Evolutionary conservation across 2,797 vertebrate genomes (phyloP).

Genomic region (Ambastaia sidthimunki): DNA sequence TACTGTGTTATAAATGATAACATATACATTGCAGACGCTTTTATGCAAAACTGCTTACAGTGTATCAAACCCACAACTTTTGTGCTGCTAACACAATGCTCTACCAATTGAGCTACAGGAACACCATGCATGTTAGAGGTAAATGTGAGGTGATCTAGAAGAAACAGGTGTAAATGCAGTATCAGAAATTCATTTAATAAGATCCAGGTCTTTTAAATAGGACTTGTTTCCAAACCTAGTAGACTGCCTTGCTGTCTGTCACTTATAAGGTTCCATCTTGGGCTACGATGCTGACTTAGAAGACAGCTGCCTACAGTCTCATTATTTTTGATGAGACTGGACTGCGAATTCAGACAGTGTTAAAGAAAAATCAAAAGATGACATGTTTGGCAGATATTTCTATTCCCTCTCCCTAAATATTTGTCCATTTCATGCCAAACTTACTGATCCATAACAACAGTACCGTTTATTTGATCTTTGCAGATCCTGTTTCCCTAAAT

Average conservation of each 20-base stretch:
- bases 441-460: neutral
- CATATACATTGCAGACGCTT: no score
- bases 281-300: no score
- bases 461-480: constrained; percentile 12
- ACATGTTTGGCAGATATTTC: constrained; percentile 2
- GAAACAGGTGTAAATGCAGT: no score
- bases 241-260: no score
- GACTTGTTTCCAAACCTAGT: no score
- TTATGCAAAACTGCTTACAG: no score
- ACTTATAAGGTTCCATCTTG: no score
- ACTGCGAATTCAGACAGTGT: constrained; percentile 5
- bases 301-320: neutral
- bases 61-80: no score
- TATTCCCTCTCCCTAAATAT: neutral
- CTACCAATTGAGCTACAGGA: no score
- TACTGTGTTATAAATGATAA: neutral
- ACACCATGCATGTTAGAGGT: neutral
- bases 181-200: no score
- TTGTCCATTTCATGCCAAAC: constrained; percentile 5
- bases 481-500: constrained; percentile 17
- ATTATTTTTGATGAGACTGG: neutral
- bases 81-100: no score
- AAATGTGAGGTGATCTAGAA: neutral
- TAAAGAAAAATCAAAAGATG: neutral
- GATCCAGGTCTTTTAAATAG: no score